Evolutionary conservation across 2,888 invertebrate genomes (phyloP), one percentile per base, ranked within the genome.

Genomic region (Drosophila emarginata): DNA sequence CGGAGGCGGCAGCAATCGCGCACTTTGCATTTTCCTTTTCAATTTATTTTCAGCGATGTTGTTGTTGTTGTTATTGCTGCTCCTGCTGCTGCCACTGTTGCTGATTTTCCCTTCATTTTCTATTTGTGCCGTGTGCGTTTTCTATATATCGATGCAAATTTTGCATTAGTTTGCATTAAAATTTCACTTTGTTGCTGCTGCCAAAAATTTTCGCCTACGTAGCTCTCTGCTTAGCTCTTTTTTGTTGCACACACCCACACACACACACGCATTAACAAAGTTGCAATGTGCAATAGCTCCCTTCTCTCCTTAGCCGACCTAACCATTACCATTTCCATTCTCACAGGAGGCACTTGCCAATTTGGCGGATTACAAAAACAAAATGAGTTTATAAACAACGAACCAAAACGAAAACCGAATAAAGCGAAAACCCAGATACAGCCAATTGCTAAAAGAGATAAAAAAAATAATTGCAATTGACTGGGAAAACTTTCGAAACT

Each of bases 311-410:
- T 32, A 32, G 9, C 32, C 32, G 32, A 11, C 32, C n/a, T n/a
- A 32, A 9, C 32, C 32, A 32, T 32, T 32, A 9, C 9, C 32
- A 32, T 32, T 32, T 32, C 40, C 40, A 15, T 18, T 15, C 18
- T 15, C 40, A 18, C 4, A 18, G 9, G 9, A 21, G 66, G 62
- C 72, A 65, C 67, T 62, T 78, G 82, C 85, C 87, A 87, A 85
- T 85, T 85, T 77, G 79, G 74, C 74, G 87, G 87, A 85, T 85
- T 87, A 85, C 82, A 87, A 76, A 21, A 74, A 74, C 79, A 76
- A 85, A 85, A 85, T 87, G 85, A 82, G 87, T 85, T 85, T 87
- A 85, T 85, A 85, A 85, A 87, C 85, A 82, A 87, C 58, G 67
- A 57, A 45, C 56, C 86, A 78, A 45, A 45, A 45, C 45, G 76